Percentiles rank a stretch among this genome's conserved stretches.
Evolutionary conservation across 2,797 vertebrate genomes (phyloP).

Genomic region (Strix occidentalis): DNA sequence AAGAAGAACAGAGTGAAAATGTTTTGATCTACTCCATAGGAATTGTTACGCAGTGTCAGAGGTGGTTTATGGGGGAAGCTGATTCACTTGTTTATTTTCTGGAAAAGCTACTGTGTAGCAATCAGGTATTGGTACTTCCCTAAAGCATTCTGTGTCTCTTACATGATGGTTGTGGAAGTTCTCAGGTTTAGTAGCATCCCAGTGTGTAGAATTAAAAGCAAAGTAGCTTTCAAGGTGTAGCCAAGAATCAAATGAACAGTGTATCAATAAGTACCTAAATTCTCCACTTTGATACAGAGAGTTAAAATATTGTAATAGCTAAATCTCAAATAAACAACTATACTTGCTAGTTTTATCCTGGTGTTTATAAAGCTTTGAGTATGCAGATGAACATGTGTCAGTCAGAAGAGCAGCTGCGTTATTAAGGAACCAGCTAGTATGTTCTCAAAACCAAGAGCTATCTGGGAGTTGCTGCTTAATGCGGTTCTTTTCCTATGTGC

Average conservation of each 20-base stretch:
- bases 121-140: background rate
- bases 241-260: background rate
- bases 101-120: background rate
- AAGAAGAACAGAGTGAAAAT: background rate
- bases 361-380: background rate
- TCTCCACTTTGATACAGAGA: background rate
- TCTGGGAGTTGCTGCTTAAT: background rate
- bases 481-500: background rate
- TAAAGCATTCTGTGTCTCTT: background rate
- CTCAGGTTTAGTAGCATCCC: background rate
- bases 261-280: background rate
- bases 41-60: background rate
- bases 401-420: background rate
- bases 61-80: background rate
- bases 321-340: background rate
- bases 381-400: background rate
- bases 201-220: background rate
- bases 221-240: background rate
- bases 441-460: background rate
- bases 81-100: background rate
- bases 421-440: background rate
- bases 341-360: background rate
- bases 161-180: background rate
- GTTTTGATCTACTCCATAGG: background rate
- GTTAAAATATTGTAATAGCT: background rate